Conservation (phyloP, 2,113 vertebrate species). For the Corythaixoides concolor region DNA sequence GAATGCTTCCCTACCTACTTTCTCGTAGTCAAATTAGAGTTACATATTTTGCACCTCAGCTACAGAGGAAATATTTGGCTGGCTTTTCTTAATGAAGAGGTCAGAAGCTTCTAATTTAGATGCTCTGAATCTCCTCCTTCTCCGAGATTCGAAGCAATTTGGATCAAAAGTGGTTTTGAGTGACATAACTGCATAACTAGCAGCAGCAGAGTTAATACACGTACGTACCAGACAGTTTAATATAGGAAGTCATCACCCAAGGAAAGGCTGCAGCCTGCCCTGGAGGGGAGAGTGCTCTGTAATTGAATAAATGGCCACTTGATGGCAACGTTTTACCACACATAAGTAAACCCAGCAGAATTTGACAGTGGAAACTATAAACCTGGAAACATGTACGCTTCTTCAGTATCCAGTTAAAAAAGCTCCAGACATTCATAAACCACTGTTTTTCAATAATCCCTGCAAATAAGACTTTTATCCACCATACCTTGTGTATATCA, state of each 20-base stretch:
- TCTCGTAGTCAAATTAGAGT: not conserved
- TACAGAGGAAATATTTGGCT: not conserved
- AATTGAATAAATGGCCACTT: constrained; percentile 19
- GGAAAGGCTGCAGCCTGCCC: not conserved
- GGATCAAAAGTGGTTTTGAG: not conserved
- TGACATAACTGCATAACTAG: not conserved
- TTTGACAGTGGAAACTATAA: not conserved
- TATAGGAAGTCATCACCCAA: not conserved
- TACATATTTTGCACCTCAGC: not conserved
- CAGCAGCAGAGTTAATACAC: not conserved
- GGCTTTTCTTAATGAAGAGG: not conserved
- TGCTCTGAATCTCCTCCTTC: not conserved
- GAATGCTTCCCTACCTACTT: not conserved
- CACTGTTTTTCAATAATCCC: not conserved
- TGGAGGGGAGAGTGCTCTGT: not conserved
- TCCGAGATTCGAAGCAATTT: not conserved
- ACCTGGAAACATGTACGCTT: not conserved
- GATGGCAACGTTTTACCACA: constrained; percentile 65
- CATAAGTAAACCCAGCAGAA: not conserved
- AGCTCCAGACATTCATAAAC: too few relatives aligned
- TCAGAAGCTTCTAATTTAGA: not conserved
- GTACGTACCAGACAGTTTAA: not conserved
- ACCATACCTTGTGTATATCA: rapidly evolving
- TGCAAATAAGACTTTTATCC: not conserved
- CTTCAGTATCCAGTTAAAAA: not conserved